Evolutionary conservation across 2,888 invertebrate genomes (phyloP), one percentile per base, ranked within the genome.

Genomic region (Rhogogaster chlorosoma): DNA sequence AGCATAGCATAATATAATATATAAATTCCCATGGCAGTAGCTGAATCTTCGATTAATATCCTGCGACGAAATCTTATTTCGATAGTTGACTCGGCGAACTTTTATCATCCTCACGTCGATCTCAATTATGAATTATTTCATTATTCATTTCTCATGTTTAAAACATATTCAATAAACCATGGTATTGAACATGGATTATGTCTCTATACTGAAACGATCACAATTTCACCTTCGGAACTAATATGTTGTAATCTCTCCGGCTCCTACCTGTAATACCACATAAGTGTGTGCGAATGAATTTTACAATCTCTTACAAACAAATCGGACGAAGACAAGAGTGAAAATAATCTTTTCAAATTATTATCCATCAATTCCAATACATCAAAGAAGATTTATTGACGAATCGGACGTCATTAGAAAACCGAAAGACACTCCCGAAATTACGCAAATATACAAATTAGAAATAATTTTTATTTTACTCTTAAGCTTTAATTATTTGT

Each of bases 211-310:
- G 29, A 53, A 32, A 49, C 29, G 18, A 77, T 77, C n/a, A 53
- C 26, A 77, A 53, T 49, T 77, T 77, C 49, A 53, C 77, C 77
- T 77, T 77, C 77, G 77, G 9, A 77, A 29, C 6, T 29, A 49
- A 77, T 0, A 32, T 77, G 49, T 77, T 77, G 77, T 49, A 45
- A 77, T 73, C 38, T 73, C 36, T 73, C 42, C 18, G 75, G 26
- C 45, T 18, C 18, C 26, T 26, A 26, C 12, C n/a, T 45, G 22
- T 45, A 10, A 42, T 42, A 42, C 29, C 18, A 49, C 7, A 77
- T 26, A 15, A 9, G 29, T 36, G 2, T 71, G 71, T 36, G 36
- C 12, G 10, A 38, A 71, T 38, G n/a, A 71, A 4, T n/a, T 71
- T 38, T 22, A 71, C 71, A 38, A 67, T 67, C 67, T 67, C 26